Base-by-base conservation (phyloP, 2,113 vertebrate species). In the Seriola quinqueradiata region DNA sequence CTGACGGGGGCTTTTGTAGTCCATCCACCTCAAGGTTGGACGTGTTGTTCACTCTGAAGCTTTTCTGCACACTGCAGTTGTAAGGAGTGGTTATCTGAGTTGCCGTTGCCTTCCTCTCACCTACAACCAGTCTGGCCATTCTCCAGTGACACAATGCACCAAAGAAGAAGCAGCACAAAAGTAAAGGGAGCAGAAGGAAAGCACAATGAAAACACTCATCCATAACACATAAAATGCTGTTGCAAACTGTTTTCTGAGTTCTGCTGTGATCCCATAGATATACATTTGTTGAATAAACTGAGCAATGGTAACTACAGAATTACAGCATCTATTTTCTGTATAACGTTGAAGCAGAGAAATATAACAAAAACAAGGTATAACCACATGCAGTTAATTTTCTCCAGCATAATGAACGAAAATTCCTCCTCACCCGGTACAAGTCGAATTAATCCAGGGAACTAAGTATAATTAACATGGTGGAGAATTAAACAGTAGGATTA, bases 381-480 rank as follows among this genome's bases (percentile, higher is more conserved):
- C 12, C 7, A 5, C 0, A 28, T 70, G 52, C 34, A 19, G 38
- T 19, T 11, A 12, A 59, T 78, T 59, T 74, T 23, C 44, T 70
- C 54, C 54, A 17, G 40, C 63, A 42, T 11, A 42, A 42, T 42
- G 40, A 42, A 10, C 8, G 8, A 9, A 42, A 42, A 42, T 42
- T 42, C 40, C 40, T 42, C 2, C 40, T 42, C 40, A 42, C 28
- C 17, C 0, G 57, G 38, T 19, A 50, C 60, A 48, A 67, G 28
- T 40, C 4, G 0, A 13, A 60, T 70, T 4, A 76, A 69, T 72
- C 72, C 59, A 23, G 63, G 63, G 63, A 75, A 61, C 54, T 75
- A 67, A 60, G 64, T 21, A 25, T 76, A 75, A 82, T 85, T 68
- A 79, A 76, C 61, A 55, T 17, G 1, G 5, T 46, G 54, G 40